Base-by-base conservation (phyloP, 2,888 invertebrate species). In the Chesias legatella region DNA sequence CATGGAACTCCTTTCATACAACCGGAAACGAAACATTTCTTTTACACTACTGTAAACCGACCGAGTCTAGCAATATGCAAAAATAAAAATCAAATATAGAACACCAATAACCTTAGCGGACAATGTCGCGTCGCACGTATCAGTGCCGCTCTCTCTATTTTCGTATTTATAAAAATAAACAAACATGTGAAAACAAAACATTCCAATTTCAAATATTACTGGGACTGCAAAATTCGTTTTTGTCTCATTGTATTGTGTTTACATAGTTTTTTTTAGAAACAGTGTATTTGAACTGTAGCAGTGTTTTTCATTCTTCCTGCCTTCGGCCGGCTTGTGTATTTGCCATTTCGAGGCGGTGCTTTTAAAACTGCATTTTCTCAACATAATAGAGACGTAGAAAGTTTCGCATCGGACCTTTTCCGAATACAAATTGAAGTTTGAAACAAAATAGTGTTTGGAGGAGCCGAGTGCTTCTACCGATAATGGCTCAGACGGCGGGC, bases 41-140 rank as follows among this genome's bases (percentile, higher is more conserved):
- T 23, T 33, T 7, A 9, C 7, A 17, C 55, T 63, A 73, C 52
- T 82, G 43, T 76, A 59, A 75, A 79, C 58, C 48, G 41, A 32
- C 38, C 48, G 23, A 36, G 36, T 40, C 43, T 55, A 54, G 53
- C 53, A 56, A 52, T 60, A 54, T 53, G 55, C 58, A 60, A 65
- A 69, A 67, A 60, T 58, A 55, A 55, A 39, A 27, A 63, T 62
- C 64, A 69, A 64, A 63, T 61, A 58, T 69, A 69, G 69, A 67
- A 65, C 58, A 60, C 64, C 67, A 76, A 74, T 75, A 77, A 67
- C 63, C 63, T 57, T 60, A 70, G 68, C 76, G 76, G 79, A 82
- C 82, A 85, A 79, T 79, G 75, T 80, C 70, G 73, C 65, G 73
- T 62, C 71, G 76, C 69, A 70, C 65, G 71, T 77, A 61, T 79